phyloP scores from a whole-genome alignment of 2,888 invertebrate genomes.

The Carterocephalus palaemon region DNA sequence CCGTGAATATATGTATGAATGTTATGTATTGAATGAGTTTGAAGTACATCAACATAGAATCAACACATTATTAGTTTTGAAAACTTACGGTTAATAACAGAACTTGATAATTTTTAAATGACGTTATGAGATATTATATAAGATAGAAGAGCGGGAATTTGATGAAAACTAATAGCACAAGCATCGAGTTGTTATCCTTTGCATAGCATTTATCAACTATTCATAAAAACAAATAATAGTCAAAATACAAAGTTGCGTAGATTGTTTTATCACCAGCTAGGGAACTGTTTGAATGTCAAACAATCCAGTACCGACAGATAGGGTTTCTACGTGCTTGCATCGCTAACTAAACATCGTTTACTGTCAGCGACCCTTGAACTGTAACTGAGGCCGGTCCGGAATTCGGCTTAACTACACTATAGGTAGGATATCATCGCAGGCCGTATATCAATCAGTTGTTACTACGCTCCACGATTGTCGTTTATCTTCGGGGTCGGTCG shows the following conservation, averaged over 20 bases:
- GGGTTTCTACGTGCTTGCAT: constrained; percentile 50
- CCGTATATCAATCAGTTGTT: constrained; percentile 78
- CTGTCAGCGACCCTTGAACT: constrained; percentile 71
- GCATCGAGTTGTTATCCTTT: no score
- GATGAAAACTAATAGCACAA: no score
- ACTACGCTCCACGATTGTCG: constrained; percentile 73
- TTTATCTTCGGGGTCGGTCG: constrained; percentile 73
- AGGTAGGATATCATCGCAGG: constrained; percentile 65
- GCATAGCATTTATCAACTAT: constrained; percentile 18
- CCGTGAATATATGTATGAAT: no score
- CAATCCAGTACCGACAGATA: constrained; percentile 37
- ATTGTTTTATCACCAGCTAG: constrained; percentile 25
- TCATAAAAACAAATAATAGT: constrained; percentile 26
- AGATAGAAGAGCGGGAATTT: no score
- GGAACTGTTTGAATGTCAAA: constrained; percentile 37
- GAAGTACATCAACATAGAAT: no score
- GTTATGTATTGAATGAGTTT: no score
- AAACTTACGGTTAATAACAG: no score
- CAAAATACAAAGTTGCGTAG: constrained; percentile 17
- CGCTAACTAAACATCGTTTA: constrained; percentile 67
- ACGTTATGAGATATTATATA: no score
- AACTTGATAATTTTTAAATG: no score
- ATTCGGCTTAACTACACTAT: constrained; percentile 59
- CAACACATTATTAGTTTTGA: no score
- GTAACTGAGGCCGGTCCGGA: constrained; percentile 71